A percentile compares a stretch with the other conserved stretches of the same genome.
phyloP scores from a whole-genome alignment of 2,797 vertebrate species.

The Vipera latastei region DNA sequence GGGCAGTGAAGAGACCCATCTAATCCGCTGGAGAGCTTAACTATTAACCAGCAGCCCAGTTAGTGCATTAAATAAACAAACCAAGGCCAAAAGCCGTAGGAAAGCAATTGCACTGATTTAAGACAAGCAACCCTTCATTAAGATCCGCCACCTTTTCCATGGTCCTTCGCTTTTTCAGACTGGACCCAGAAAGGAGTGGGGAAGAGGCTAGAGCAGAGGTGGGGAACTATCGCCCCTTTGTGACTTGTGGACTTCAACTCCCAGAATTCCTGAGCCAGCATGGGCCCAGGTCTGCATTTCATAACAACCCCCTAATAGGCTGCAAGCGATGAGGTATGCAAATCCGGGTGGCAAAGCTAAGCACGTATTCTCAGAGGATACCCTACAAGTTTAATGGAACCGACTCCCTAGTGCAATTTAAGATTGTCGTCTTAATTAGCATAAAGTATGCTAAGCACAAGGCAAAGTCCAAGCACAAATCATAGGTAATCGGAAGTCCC shows the following conservation, averaged over 20 bases:
- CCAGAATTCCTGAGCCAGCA: neutral
- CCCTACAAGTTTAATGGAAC: neutral
- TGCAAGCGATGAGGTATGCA: neutral
- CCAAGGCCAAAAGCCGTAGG: neutral
- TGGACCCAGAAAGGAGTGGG: neutral
- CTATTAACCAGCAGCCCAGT: neutral
- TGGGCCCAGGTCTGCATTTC: neutral
- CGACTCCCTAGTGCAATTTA: neutral
- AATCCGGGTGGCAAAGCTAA: neutral
- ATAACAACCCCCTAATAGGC: neutral
- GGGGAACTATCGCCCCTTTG: neutral
- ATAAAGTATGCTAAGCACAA: neutral
- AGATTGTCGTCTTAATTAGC: neutral
- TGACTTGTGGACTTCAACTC: neutral
- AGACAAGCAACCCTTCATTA: neutral
- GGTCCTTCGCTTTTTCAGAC: neutral
- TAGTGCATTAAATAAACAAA: neutral
- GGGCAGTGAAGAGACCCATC: neutral
- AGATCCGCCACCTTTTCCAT: neutral
- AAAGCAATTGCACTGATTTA: neutral
- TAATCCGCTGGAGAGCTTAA: neutral
- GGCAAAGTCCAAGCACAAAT: neutral
- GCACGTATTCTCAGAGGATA: no score
- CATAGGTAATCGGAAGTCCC: neutral
- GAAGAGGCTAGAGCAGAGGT: neutral